phyloP scores from a whole-genome alignment of 2,113 vertebrate species.

The Meles meles region DNA sequence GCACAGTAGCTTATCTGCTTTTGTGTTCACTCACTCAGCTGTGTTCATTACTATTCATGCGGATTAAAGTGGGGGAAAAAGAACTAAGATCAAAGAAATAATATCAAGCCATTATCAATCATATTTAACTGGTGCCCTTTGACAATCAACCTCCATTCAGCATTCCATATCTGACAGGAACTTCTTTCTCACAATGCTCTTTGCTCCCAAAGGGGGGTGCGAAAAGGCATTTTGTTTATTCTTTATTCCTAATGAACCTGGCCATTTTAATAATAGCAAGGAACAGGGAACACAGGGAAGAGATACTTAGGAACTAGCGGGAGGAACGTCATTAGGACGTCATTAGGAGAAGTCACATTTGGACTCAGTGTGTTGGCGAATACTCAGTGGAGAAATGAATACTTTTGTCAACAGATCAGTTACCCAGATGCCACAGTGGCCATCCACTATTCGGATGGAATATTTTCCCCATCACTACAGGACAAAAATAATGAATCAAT shows the following conservation, averaged over 20 bases:
- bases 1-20: constrained; percentile 33
- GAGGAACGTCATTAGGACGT: background rate
- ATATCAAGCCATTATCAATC: constrained; percentile 66
- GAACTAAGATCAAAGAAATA: constrained; percentile 68
- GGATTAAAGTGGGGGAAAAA: constrained; percentile 57
- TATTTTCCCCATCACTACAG: background rate
- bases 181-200: constrained; percentile 7
- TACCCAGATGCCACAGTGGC: background rate
- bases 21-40: constrained; percentile 60
- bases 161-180: constrained; percentile 2
- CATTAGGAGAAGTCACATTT: background rate
- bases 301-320: background rate
- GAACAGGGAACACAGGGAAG: background rate
- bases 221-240: constrained; percentile 33
- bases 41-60: constrained; percentile 71
- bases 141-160: constrained; percentile 38
- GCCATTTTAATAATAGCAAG: background rate
- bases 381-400: background rate
- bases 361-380: background rate
- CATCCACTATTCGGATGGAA: background rate
- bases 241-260: background rate
- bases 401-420: background rate
- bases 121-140: constrained; percentile 63
- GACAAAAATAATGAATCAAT: background rate
- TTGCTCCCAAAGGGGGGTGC: background rate